A percentile compares a stretch with the other conserved stretches of the same genome.
Conservation (phyloP, 2,113 vertebrate species). For the Neomonachus schauinslandi region DNA sequence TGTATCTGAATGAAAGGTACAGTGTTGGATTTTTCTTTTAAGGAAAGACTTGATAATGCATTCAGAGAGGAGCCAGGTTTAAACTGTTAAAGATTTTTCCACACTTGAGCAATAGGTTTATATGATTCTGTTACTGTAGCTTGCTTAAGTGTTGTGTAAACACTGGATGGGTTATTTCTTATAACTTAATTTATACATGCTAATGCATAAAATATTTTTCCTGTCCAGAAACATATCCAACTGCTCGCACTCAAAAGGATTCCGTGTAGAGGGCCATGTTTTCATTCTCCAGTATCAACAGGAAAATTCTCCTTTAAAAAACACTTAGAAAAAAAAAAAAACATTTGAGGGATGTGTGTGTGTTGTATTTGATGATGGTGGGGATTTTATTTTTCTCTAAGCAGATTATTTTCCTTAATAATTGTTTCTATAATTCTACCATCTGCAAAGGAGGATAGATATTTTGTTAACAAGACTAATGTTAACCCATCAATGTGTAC, state of each 20-base stretch:
- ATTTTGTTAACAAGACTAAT: conserved; percentile 1
- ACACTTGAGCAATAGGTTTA: not conserved
- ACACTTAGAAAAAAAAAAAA: not conserved
- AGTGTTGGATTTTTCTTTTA: conserved; percentile 21
- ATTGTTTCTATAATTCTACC: not conserved
- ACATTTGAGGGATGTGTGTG: not conserved
- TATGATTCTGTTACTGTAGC: conserved; percentile 5
- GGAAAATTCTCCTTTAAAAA: not conserved
- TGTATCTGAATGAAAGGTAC: conserved; percentile 43
- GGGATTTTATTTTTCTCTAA: not conserved
- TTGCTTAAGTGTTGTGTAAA: conserved; percentile 50
- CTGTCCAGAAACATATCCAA: not conserved
- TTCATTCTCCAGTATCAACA: not conserved
- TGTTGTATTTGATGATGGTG: not conserved
- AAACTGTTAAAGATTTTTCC: not conserved
- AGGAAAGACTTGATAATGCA: conserved; percentile 28
- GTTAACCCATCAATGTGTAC: not conserved
- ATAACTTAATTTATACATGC: conserved; percentile 50
- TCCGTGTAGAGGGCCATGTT: not conserved
- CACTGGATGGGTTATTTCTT: not conserved
- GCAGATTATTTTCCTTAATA: not conserved
- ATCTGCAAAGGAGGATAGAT: not conserved
- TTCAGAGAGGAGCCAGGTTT: conserved; percentile 5
- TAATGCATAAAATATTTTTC: not conserved
- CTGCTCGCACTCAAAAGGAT: not conserved